phyloP scores from a whole-genome alignment of 1,140 invertebrate species.

The Geopemphigus sp. region DNA sequence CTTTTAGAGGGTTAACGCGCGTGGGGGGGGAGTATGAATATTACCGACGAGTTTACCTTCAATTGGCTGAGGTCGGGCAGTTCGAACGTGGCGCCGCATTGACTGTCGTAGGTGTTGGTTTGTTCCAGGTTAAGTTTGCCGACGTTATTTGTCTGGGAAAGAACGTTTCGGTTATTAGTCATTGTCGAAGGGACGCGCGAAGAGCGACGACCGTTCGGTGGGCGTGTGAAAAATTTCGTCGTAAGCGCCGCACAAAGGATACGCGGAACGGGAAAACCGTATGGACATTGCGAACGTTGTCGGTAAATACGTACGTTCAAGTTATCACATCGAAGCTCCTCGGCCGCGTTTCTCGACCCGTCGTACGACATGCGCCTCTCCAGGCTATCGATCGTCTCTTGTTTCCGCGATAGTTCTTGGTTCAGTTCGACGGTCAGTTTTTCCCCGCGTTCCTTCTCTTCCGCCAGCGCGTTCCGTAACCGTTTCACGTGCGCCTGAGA shows the following conservation, averaged over 20 bases:
- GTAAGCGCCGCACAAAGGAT: too few relatives aligned
- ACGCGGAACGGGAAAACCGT: too few relatives aligned
- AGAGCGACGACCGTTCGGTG: too few relatives aligned
- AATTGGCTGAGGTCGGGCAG: neutral
- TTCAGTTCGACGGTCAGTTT: constrained; percentile 43
- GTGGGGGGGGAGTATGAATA: too few relatives aligned
- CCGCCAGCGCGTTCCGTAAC: constrained; percentile 36
- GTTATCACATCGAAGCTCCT: constrained; percentile 27
- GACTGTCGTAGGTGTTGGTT: neutral
- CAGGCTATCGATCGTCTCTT: constrained; percentile 45
- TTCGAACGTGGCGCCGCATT: neutral
- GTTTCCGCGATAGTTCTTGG: constrained; percentile 47
- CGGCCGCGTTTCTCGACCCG: constrained; percentile 47
- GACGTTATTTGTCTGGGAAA: constrained; percentile 13
- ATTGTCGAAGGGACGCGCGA: too few relatives aligned
- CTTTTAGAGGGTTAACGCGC: too few relatives aligned
- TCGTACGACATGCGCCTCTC: constrained; percentile 36
- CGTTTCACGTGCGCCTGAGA: constrained; percentile 47
- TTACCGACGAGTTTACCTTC: too few relatives aligned
- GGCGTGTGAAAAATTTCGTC: too few relatives aligned
- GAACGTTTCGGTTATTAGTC: neutral
- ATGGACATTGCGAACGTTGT: too few relatives aligned
- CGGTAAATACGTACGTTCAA: constrained; percentile 15
- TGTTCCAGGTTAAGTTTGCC: constrained; percentile 26
- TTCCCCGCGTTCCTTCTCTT: constrained; percentile 50